These are phyloP conservation scores for Nomada ferruginata DNA, from an alignment of 2,888 invertebrate species.

Conservation along the genomic window DNA sequence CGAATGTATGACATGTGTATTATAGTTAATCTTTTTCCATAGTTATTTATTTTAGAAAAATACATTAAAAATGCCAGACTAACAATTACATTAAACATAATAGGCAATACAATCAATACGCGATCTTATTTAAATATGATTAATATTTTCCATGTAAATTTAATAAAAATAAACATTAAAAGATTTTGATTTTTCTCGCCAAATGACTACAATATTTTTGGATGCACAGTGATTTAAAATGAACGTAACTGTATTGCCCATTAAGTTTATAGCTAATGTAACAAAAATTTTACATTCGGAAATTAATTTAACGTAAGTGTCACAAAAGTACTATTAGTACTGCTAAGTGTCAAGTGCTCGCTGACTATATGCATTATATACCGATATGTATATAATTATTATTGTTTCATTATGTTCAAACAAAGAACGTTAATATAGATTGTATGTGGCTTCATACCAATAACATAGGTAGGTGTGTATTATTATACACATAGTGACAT, in stretches of 20 bases:
- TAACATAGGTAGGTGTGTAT: conserved; percentile 82
- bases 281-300: conserved; percentile 59
- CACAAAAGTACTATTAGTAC: conserved; percentile 66
- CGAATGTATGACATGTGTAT: conserved; percentile 46
- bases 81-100: conserved; percentile 55
- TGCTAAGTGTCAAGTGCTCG: conserved; percentile 76
- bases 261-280: conserved; percentile 46
- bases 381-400: conserved; percentile 81
- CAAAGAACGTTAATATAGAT: conserved; percentile 80
- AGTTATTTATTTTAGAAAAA: conserved; percentile 65
- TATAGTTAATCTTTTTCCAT: conserved; percentile 44
- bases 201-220: not conserved
- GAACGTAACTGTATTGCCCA: conserved; percentile 44
- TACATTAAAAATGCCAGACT: conserved; percentile 64
- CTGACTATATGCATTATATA: conserved; percentile 80
- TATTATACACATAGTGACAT: conserved; percentile 82
- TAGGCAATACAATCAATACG: conserved; percentile 43
- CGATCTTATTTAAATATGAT: conserved; percentile 3
- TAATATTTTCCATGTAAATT: not conserved
- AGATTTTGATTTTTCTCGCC: not conserved
- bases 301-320: conserved; percentile 54
- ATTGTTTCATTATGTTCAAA: conserved; percentile 79
- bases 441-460: conserved; percentile 80
- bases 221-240: not conserved
- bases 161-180: not conserved